These are phyloP conservation scores for Hypothenemus hampei DNA, from an alignment of 1,140 invertebrate genomes.

Conservation along the genomic window DNA sequence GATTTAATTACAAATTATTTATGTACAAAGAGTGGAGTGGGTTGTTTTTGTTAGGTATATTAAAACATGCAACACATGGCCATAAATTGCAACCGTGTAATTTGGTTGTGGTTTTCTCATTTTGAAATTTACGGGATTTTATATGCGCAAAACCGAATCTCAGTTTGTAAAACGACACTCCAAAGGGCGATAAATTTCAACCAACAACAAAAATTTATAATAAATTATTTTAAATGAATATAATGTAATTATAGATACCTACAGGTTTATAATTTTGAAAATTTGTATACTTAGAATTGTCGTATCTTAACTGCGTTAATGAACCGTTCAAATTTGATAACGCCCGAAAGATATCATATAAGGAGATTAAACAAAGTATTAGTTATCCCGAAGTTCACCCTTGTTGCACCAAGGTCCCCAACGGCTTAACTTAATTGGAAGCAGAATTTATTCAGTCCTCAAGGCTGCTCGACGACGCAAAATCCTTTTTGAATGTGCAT, in stretches of 20 bases:
- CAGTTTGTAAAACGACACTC: constrained; percentile 21
- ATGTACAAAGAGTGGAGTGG: constrained; percentile 27
- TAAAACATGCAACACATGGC: constrained; percentile 34
- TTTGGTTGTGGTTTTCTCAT: constrained; percentile 35
- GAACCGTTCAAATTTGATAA: constrained; percentile 43
- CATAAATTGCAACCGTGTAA: constrained; percentile 28
- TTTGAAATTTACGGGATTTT: constrained; percentile 30
- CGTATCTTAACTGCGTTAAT: constrained; percentile 43
- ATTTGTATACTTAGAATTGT: no score
- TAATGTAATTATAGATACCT: no score
- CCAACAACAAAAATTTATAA: constrained; percentile 4
- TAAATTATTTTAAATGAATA: no score
- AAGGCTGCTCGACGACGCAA: constrained; percentile 28
- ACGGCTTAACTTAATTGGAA: constrained; percentile 36
- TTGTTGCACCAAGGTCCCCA: constrained; percentile 34
- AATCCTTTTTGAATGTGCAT: constrained; percentile 28
- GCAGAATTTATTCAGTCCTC: constrained; percentile 37
- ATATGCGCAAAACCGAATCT: constrained; percentile 24
- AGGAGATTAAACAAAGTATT: constrained; percentile 40
- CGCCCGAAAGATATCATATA: constrained; percentile 40
- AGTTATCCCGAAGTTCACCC: constrained; percentile 39
- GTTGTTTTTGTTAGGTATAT: constrained; percentile 33
- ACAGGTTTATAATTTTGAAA: no score
- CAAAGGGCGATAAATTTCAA: constrained; percentile 18
- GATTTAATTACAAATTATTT: constrained; percentile 33